Evolutionary conservation across 2,797 vertebrate genomes (phyloP), one percentile per base, ranked within the genome.

Genomic region (Lacerta agilis): DNA sequence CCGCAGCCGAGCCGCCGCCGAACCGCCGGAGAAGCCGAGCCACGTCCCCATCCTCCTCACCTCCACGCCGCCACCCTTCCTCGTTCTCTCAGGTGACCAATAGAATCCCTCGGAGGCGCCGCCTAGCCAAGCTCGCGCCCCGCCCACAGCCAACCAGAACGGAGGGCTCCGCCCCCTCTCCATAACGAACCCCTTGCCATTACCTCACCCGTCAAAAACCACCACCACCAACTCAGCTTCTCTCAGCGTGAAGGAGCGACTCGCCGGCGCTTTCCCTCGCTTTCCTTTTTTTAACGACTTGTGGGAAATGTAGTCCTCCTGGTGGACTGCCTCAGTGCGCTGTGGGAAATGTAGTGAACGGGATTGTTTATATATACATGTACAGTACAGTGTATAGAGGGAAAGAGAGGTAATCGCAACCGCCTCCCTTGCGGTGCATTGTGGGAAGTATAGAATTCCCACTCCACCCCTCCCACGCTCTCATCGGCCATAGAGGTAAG

Each of bases 221-320:
- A 20, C 38, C 8, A 1, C 25, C 7, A 5, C 18, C n/a, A 43
- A 43, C 49, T 38, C 64, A 0, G 55, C 55, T 23, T 61, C 33
- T 29, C 33, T 4, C 29, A 27, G 33, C 38, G 4, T 38, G 58
- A n/a, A 18, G 10, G 13, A 71, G 61, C 27, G 1, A 9, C 11
- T 27, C 10, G 2, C 33, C 49, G 1, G 61, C 3, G 15, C 29
- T 27, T 79, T 23, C 18, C 67, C 8, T 25, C 73, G 2, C 55
- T 49, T 7, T 29, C 43, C 11, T 8, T 23, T 43, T 64, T 49
- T 43, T 55, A 55, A 49, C 11, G 49, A 49, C 17, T 88, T 29
- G 9, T 86, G 92, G 95, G 92, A 91, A 1, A 64, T 61, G 90
- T 67, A 91, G 93, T 89, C 81, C 85, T 36, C 3, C 58, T 64